Evolutionary conservation across 92 coral and sea anemone genomes (phyloP), one percentile per base, ranked within the genome.

Genomic region (Siderastrea radians): DNA sequence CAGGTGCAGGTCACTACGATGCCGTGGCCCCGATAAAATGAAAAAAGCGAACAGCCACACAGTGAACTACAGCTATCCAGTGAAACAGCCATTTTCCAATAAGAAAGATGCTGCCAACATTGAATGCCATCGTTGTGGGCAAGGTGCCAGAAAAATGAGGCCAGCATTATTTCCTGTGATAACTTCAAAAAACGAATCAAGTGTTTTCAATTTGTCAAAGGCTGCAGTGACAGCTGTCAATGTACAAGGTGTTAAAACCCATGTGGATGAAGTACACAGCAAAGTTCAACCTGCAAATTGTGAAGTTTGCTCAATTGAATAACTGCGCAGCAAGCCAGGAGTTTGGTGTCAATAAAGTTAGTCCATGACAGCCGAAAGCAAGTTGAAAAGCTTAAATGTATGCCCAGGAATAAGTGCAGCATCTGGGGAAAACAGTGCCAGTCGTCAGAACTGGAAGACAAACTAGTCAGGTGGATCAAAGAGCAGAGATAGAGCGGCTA

Each of bases 1-100:
- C 88, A 72, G 93, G 89, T 68, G 90, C 63, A 16, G 90, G 93
- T 14, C 90, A 89, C 55, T 88, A 88, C 79, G 92, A 92, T 92
- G 95, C 93, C 46, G 84, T 89, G 0, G 48, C 69, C 1, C 86
- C 83, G 46, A 47, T 67, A 26, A 26, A 26, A 26, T 26, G 38
- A 26, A 26, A 26, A 26, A 26, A 26, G 38, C 38, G 38, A 26
- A 26, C 38, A 26, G 38, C 38, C 38, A 26, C 38, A 26, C 38
- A 26, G 38, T 26, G 38, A 26, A 26, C 38, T 26, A 26, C 38
- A 26, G 7, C 46, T 70, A 78, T 11, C 4, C 53, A 6, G 45
- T 54, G 60, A 54, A 55, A 43, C 51, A 57, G 48, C 69, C 70
- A 26, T 45, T 48, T 78, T 79, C 68, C 53, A 38, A 10, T 14